Evolutionary conservation across 37 sponge, comb jelly and placozoan species (phyloP), one percentile per base, ranked within the genome.

Genomic region (Bolinopsis microptera): DNA sequence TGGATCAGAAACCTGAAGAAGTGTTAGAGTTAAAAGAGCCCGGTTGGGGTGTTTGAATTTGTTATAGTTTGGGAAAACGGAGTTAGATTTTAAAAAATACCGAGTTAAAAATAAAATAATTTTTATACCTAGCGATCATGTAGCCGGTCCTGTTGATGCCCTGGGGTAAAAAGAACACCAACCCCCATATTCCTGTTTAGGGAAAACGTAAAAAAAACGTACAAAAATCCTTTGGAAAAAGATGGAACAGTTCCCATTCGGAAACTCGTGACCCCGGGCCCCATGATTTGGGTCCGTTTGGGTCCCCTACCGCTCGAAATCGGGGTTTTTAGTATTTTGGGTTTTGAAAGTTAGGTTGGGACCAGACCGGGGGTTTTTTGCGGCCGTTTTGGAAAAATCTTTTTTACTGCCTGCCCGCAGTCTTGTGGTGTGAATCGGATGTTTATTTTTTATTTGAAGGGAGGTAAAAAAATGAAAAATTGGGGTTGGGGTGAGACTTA

Each of bases 141-240:
- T 96, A 97, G 32, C 97, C 97, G 35, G 97, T 96, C 41, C 97
- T 94, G 77, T 97, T 97, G 83, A 97, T 36, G 18, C 97, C 97
- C 76, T 97, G 97, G n/a, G 23, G 97, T 97, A 40, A 96, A 97
- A 93, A 96, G 97, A 1, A 97, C 96, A 35, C 95, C 96, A 5
- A 97, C 95, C 72, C 95, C 36, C 23, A 69, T 95, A 82, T 83
- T 18, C 28, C 38, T 35, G 90, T 86, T n/a, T 48, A 40, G 90
- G 90, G 68, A 39, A 86, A 30, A 39, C 90, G 67, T 40, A 41
- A 61, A 48, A 86, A 38, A 86, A 86, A 22, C 36, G 90, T 86
- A 86, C 67, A 86, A n/a, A 86, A 41, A 39, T 3, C 30, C 3
- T 25, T 41, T n/a, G n/a, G 90, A 61, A 86, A 96, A 94, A 61